Conservation (phyloP, 1,140 invertebrate genomes). For the Ylistrum balloti region DNA sequence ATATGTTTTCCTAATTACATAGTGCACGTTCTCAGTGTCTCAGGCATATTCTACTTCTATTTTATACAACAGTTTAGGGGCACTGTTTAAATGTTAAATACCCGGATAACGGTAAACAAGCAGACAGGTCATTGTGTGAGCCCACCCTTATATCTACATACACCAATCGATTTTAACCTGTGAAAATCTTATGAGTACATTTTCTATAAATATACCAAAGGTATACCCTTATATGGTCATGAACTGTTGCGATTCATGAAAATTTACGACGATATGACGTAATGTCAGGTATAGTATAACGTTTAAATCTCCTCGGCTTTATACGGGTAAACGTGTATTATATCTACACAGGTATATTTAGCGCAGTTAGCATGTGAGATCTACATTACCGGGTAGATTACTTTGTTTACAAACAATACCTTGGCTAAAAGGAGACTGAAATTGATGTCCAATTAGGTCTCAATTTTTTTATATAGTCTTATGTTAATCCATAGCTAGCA, state of each 20-base stretch:
- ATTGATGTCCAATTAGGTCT: too few relatives aligned
- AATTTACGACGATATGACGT: too few relatives aligned
- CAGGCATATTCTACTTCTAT: background rate
- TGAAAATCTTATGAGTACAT: background rate
- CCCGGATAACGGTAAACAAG: background rate
- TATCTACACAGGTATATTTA: background rate
- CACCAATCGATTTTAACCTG: background rate
- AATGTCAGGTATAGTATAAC: background rate
- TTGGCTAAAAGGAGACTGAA: too few relatives aligned
- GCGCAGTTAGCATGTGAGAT: too few relatives aligned
- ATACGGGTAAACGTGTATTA: background rate
- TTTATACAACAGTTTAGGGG: background rate
- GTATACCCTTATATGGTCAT: background rate
- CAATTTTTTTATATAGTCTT: too few relatives aligned
- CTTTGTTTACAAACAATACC: too few relatives aligned
- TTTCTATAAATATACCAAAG: background rate
- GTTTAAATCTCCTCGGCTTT: background rate
- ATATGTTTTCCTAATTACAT: background rate
- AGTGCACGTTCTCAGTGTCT: background rate
- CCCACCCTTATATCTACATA: background rate
- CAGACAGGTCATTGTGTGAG: background rate
- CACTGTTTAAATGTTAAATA: background rate
- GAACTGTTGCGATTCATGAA: background rate
- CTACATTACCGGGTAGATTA: too few relatives aligned
- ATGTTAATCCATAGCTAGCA: too few relatives aligned